phyloP scores from a whole-genome alignment of 2,888 invertebrate species.

The Drosophila greeni region DNA sequence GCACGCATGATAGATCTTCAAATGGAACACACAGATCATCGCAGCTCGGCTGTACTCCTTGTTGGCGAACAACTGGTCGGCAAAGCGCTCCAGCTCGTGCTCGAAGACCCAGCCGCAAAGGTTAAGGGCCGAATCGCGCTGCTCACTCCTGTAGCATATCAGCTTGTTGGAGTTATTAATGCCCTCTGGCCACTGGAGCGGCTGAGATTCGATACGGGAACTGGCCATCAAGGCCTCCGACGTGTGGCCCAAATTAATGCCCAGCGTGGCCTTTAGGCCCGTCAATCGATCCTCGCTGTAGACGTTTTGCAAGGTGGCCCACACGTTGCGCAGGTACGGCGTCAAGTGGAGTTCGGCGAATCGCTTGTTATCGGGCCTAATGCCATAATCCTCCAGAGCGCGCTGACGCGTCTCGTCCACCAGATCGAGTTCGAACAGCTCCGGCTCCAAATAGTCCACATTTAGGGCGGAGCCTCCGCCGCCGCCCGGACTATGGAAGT shows the following conservation, averaged over 20 bases:
- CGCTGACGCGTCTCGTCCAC: constrained; percentile 82
- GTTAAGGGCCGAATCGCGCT: constrained; percentile 87
- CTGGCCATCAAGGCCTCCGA: constrained; percentile 75
- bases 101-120: constrained; percentile 95
- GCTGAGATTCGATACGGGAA: constrained; percentile 74
- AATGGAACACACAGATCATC: constrained; percentile 93
- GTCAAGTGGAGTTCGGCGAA: constrained; percentile 90
- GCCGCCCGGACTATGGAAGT: constrained; percentile 39
- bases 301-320: constrained; percentile 81
- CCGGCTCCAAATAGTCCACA: constrained; percentile 65
- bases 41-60: constrained; percentile 89
- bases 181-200: constrained; percentile 77
- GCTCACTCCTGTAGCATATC: constrained; percentile 80
- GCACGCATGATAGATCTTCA: constrained; percentile 90
- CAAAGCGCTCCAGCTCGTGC: constrained; percentile 83
- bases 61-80: constrained; percentile 86
- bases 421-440: constrained; percentile 68
- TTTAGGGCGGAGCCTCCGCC: constrained; percentile 53
- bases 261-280: constrained; percentile 79
- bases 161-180: constrained; percentile 76
- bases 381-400: constrained; percentile 85
- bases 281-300: constrained; percentile 83
- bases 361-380: constrained; percentile 87
- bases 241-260: constrained; percentile 69
- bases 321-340: constrained; percentile 86